Conservation (phyloP, 2,888 invertebrate species). For the Drosophila barbarae region DNA sequence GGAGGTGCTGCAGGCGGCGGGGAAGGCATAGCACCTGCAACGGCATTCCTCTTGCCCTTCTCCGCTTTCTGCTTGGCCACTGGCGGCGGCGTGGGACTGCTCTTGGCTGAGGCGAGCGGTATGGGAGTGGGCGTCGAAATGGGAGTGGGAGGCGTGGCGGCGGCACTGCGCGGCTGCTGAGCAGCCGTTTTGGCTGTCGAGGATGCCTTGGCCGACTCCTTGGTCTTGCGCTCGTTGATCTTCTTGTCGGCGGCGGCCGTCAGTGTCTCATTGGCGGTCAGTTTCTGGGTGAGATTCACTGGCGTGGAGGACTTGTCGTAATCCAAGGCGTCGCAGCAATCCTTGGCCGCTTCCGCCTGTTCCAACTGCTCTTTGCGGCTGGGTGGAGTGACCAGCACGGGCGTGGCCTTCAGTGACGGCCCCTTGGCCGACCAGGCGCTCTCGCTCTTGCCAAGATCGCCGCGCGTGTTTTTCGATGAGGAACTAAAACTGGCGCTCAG, state of each 20-base stretch:
- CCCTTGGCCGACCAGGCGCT: constrained; percentile 80
- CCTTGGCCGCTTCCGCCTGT: constrained; percentile 22
- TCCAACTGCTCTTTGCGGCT: constrained; percentile 49
- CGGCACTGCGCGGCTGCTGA: constrained; percentile 37
- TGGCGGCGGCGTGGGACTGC: constrained; percentile 46
- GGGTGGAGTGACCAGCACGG: constrained; percentile 71
- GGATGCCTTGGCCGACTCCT: constrained; percentile 20
- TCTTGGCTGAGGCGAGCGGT: constrained; percentile 21
- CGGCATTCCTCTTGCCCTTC: constrained; percentile 43
- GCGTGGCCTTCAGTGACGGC: constrained; percentile 78
- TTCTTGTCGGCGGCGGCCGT: constrained; percentile 43
- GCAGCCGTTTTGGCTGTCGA: constrained; percentile 38
- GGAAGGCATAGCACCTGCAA: constrained; percentile 10
- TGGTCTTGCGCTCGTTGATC: constrained; percentile 41
- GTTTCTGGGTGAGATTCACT: constrained; percentile 69
- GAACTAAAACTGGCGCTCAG: constrained; percentile 76
- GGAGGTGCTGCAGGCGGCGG: constrained; percentile 29
- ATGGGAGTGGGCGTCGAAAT: constrained; percentile 34
- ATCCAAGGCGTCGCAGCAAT: constrained; percentile 47
- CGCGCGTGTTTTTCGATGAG: constrained; percentile 78
- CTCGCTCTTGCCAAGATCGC: constrained; percentile 77
- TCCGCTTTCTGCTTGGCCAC: constrained; percentile 19
- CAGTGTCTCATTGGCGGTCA: constrained; percentile 12
- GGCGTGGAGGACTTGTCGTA: constrained; percentile 57
- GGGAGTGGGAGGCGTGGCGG: constrained; percentile 43